Evolutionary conservation across 2,797 vertebrate genomes (phyloP).

Genomic region (Buphagus erythrorhynchus): DNA sequence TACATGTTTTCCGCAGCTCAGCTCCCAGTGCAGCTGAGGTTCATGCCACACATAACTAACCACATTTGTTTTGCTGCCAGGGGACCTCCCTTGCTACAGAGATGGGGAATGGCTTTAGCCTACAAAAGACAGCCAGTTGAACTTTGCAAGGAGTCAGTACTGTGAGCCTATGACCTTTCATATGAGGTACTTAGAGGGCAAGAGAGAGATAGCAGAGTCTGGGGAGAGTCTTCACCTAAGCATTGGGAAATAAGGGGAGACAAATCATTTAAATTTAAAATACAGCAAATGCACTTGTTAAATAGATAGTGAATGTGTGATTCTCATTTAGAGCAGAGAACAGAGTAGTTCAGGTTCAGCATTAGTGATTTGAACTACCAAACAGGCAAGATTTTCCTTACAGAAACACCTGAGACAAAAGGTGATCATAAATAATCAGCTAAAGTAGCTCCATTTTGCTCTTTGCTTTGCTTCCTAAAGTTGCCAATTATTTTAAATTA

Average conservation of each 20-base stretch:
- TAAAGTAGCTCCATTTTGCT: neutral
- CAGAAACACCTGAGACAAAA: neutral
- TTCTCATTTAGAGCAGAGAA: neutral
- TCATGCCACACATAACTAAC: conserved; percentile 65
- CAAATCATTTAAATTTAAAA: conserved; percentile 19
- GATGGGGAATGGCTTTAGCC: conserved; percentile 36
- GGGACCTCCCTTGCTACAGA: conserved; percentile 2
- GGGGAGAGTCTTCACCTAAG: neutral
- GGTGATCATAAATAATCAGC: neutral
- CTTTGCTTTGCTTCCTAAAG: neutral
- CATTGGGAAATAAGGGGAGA: conserved; percentile 10
- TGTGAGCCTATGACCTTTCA: conserved; percentile 46
- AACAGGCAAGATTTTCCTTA: neutral
- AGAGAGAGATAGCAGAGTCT: neutral
- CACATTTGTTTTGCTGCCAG: conserved; percentile 65
- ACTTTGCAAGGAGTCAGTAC: conserved; percentile 25
- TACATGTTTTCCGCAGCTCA: neutral
- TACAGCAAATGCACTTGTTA: neutral
- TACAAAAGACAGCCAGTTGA: conserved; percentile 20
- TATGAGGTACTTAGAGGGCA: neutral
- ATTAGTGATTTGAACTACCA: neutral
- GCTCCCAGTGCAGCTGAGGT: conserved; percentile 49
- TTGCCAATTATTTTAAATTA: conserved; percentile 19
- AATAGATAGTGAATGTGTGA: neutral
- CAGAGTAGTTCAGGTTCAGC: neutral